Base-by-base conservation (phyloP, 2,113 vertebrate genomes). In the Falco punctatus region DNA sequence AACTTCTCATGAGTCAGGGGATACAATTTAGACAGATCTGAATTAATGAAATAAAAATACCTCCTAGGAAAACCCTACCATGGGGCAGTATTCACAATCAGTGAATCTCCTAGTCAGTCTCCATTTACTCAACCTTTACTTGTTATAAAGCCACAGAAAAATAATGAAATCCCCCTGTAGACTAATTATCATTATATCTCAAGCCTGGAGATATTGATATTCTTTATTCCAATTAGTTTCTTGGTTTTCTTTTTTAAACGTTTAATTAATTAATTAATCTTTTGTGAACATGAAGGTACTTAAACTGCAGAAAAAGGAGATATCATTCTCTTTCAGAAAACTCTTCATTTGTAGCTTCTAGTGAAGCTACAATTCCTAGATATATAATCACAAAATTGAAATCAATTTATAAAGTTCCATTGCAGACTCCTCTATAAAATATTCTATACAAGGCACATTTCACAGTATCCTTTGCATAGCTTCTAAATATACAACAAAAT, bases 241-340 rank as follows among this genome's bases (percentile, higher is more conserved):
- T 4, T n/a, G 19, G 0, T 49, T 3, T 17, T 15, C 2, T 24
- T 42, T 38, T 19, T 32, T 4, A 38, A 38, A 38, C 35, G 35
- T 38, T 38, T 38, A 38, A 38, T 38, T 38, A n/a, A 20, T 30
- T 35, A n/a, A n/a, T n/a, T n/a, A n/a, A n/a, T n/a, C n/a, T 52
- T 74, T 54, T 32, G 6, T 71, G 9, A 71, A 26, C 27, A 46
- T 15, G 9, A 75, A 62, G 7, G 6, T 52, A n/a, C 6, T 79
- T 49, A 70, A 54, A 51, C 40, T 35, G 66, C 12, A 57, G n/a
- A n/a, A 67, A 82, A 80, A 80, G 11, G 18, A 69, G 9, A 21
- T 38, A 5, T 42, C 9, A 79, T 72, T 35, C 26, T 48, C 12
- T 52, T 67, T 90, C 23, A 72, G 24, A 35, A 77, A 38, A 66